phyloP scores from a whole-genome alignment of 2,888 invertebrate genomes.

The Diachrysia chrysitis region DNA sequence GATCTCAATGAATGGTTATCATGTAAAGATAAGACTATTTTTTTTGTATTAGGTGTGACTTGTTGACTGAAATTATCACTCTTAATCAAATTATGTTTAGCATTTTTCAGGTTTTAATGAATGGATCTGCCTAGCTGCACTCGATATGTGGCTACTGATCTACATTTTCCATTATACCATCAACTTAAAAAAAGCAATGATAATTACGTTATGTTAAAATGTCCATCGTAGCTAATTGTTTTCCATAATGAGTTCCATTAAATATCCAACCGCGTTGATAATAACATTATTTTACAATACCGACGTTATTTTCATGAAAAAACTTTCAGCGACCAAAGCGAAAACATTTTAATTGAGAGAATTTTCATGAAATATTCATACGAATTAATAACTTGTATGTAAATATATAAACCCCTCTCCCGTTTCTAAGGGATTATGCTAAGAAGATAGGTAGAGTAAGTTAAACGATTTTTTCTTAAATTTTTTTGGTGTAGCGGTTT shows the following conservation, averaged over 20 bases:
- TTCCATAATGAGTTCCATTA: not conserved
- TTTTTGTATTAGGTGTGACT: too few relatives aligned
- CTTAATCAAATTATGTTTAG: too few relatives aligned
- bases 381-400: not conserved
- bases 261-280: not conserved
- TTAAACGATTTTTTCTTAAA: not conserved
- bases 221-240: not conserved
- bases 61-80: too few relatives aligned
- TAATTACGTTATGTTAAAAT: too few relatives aligned
- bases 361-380: conserved; percentile 2
- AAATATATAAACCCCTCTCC: not conserved
- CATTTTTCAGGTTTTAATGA: too few relatives aligned
- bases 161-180: too few relatives aligned
- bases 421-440: not conserved
- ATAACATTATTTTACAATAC: not conserved
- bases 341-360: conserved; percentile 2
- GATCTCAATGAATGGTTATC: too few relatives aligned
- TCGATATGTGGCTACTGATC: too few relatives aligned
- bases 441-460: not conserved
- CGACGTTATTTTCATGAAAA: not conserved
- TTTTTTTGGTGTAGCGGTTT: not conserved
- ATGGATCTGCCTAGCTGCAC: too few relatives aligned
- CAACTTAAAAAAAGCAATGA: too few relatives aligned
- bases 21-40: too few relatives aligned
- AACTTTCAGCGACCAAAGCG: not conserved